Percentiles rank a stretch among this genome's conserved stretches.
These are phyloP conservation scores for Ctenopoma multispine DNA, from an alignment of 2,797 vertebrate genomes.

Conservation along the genomic window DNA sequence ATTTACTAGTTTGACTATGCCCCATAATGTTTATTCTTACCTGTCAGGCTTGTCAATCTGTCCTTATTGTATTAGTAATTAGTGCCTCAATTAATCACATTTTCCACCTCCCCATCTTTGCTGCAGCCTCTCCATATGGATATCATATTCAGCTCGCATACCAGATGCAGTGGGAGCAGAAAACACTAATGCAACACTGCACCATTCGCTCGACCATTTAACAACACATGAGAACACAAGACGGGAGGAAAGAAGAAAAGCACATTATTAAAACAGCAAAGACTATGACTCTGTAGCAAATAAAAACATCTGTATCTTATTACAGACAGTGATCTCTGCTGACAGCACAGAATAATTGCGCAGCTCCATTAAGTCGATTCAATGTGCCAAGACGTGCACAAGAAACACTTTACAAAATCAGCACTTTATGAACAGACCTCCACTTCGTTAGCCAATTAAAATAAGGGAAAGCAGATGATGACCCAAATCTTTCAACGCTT, in stretches of 20 bases:
- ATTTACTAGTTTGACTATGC: not conserved
- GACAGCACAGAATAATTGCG: constrained; percentile 8
- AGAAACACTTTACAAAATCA: constrained; percentile 33
- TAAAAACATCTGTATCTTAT: constrained; percentile 1
- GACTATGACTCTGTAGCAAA: not conserved
- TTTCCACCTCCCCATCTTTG: constrained; percentile 14
- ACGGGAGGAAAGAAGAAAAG: not conserved
- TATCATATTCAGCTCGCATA: constrained; percentile 62
- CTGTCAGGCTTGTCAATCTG: not conserved
- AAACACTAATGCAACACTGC: constrained; percentile 41
- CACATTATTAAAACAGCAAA: not conserved
- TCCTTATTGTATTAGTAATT: not conserved
- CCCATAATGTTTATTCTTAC: not conserved
- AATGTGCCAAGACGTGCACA: constrained; percentile 6
- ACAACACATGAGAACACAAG: constrained; percentile 2
- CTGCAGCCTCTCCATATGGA: constrained; percentile 35
- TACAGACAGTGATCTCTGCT: not conserved
- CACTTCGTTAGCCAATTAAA: constrained; percentile 54
- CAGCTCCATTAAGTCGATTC: constrained; percentile 9
- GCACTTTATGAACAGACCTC: constrained; percentile 29
- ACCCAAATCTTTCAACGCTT: constrained; percentile 43
- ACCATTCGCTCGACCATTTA: constrained; percentile 30
- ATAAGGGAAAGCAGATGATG: constrained; percentile 26
- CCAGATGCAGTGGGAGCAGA: constrained; percentile 46
- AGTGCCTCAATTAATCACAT: constrained; percentile 14